phyloP scores from a whole-genome alignment of 2,113 vertebrate species.

The Cyanoderma ruficeps region DNA sequence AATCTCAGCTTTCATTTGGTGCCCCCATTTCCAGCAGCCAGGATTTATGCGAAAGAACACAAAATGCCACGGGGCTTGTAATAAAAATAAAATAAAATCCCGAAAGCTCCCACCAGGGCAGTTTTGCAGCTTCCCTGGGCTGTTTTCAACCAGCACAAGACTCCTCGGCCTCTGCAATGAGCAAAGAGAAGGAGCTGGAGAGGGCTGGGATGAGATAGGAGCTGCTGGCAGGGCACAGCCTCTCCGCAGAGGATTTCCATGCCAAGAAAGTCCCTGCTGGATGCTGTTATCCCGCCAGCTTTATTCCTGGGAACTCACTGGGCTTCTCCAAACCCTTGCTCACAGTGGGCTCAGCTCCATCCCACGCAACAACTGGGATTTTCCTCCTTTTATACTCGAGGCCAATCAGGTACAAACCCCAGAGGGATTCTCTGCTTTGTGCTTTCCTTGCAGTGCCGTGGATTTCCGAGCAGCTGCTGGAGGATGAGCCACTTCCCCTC shows the following conservation, averaged over 20 bases:
- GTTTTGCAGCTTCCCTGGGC: conserved; percentile 24
- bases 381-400: background rate
- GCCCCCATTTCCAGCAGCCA: conserved; percentile 28
- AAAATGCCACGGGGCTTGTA: conserved; percentile 46
- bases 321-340: background rate
- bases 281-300: background rate
- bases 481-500: background rate
- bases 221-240: background rate
- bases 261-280: background rate
- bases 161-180: background rate
- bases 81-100: conserved; percentile 43
- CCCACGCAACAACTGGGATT: background rate
- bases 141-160: background rate
- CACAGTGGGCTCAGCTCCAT: background rate
- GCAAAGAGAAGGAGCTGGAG: background rate
- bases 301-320: background rate
- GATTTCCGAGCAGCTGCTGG: background rate
- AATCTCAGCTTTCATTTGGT: conserved; percentile 33
- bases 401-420: background rate
- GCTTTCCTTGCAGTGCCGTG: background rate
- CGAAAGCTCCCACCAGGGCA: background rate
- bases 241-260: background rate
- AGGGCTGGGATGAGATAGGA: background rate
- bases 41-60: conserved; percentile 55
- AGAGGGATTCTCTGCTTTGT: background rate